Percentiles rank a stretch among this genome's conserved stretches.
Evolutionary conservation across 2,888 invertebrate species (phyloP).

Genomic region (Flexamia atlantica): DNA sequence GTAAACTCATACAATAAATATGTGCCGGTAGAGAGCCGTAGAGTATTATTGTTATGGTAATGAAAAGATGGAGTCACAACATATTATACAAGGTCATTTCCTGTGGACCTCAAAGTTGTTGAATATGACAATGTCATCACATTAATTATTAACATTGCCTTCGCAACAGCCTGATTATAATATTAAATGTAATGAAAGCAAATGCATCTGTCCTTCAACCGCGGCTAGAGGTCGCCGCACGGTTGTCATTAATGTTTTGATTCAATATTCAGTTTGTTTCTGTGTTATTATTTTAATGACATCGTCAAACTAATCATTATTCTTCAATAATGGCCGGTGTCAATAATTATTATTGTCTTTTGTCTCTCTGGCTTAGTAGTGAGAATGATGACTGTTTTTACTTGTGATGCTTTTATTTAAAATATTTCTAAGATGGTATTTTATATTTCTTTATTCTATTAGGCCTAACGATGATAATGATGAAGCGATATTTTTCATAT

Average conservation of each 20-base stretch:
- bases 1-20: slow-evolving; percentile 54
- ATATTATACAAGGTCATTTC: slow-evolving; percentile 54
- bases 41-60: slow-evolving; percentile 41
- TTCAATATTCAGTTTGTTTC: slow-evolving; percentile 38
- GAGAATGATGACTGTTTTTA: background rate
- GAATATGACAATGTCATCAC: slow-evolving; percentile 54
- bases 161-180: slow-evolving; percentile 53
- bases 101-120: slow-evolving; percentile 44
- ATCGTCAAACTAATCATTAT: slow-evolving; percentile 30
- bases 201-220: slow-evolving; percentile 46
- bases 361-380: background rate
- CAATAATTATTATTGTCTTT: slow-evolving; percentile 32
- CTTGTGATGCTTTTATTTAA: too few relatives aligned
- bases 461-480: too few relatives aligned
- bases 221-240: background rate
- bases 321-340: slow-evolving; percentile 10
- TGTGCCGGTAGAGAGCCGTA: slow-evolving; percentile 30
- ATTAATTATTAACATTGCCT: slow-evolving; percentile 55
- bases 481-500: too few relatives aligned
- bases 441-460: too few relatives aligned
- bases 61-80: slow-evolving; percentile 49
- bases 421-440: too few relatives aligned
- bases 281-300: slow-evolving; percentile 39
- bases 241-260: slow-evolving; percentile 34
- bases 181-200: slow-evolving; percentile 55